Evolutionary conservation across 2,113 vertebrate species (phyloP).

Genomic region (Pandion haliaetus): DNA sequence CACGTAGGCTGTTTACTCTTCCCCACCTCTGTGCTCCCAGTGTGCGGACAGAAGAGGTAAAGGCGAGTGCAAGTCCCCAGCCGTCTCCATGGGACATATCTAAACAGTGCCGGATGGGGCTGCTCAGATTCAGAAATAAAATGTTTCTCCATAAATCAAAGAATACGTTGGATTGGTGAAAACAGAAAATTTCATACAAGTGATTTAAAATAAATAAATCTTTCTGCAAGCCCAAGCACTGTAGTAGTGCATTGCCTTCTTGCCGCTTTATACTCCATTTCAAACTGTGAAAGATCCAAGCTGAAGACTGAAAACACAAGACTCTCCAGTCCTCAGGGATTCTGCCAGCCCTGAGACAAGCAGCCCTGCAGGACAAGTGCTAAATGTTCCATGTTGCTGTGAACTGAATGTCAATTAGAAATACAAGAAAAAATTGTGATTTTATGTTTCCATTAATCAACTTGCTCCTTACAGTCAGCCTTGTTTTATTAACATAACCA

Average conservation of each 20-base stretch:
- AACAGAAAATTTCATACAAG: neutral
- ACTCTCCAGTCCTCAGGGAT: neutral
- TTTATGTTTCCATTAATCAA: neutral
- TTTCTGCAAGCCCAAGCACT: neutral
- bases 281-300: neutral
- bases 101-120: accelerated
- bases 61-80: neutral
- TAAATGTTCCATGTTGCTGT: neutral
- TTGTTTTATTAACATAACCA: neutral
- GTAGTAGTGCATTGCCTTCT: neutral
- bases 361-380: neutral
- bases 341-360: neutral
- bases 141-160: neutral
- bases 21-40: neutral
- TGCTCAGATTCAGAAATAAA: neutral
- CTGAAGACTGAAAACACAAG: neutral
- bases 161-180: neutral
- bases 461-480: neutral
- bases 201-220: neutral
- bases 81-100: neutral
- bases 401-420: neutral
- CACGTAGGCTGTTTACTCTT: accelerated
- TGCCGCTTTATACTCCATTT: neutral
- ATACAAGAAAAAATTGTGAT: accelerated
- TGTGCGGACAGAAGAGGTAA: neutral